Evolutionary conservation across 2,113 vertebrate genomes (phyloP), one percentile per base, ranked within the genome.

Genomic region (Lynx canadensis): DNA sequence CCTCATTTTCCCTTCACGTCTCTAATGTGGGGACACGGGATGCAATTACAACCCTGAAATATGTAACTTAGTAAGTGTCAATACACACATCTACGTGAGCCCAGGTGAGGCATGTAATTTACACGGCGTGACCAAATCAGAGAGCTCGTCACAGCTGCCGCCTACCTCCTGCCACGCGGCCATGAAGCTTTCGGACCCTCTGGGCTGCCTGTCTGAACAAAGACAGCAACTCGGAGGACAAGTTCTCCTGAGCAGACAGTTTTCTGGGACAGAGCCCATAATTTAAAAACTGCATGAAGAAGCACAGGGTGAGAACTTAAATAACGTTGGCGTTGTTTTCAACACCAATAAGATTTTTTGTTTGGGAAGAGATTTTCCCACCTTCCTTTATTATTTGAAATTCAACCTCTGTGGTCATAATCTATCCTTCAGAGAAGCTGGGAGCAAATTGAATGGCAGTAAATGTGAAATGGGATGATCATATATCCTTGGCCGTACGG

Each of bases 1-100:
- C 69, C 87, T 98, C 92, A 96, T 97, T 97, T 97, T 96, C 95
- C 96, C 94, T 97, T 97, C 96, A 94, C 3, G 68, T 91, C 65
- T 88, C 36, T 89, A 95, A 91, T 96, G 82, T 93, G 76, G 94
- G 92, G 83, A 97, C 96, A 89, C 0, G 6, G 92, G 90, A 89
- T 96, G 60, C 91, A 97, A 96, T 98, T 94, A 97, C 41, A 84
- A 71, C 69, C 94, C 86, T 63, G 69, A 96, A 97, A 92, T 85
- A 82, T 33, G 87, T 65, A 88, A 80, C 95, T 65, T 91, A 52
- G 93, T 9, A 55, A 81, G 78, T 69, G 63, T 71, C 95, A 96
- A 97, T 74, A 91, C 79, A 91, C 11, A 80, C 57, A 55, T 91
- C 92, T 19, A 14, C 1, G 0, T 1, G 76, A 73, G 81, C 48